Percentiles rank a stretch among this genome's conserved stretches.
Conservation (phyloP, 2,888 invertebrate genomes). For the Ophion ellenae region DNA sequence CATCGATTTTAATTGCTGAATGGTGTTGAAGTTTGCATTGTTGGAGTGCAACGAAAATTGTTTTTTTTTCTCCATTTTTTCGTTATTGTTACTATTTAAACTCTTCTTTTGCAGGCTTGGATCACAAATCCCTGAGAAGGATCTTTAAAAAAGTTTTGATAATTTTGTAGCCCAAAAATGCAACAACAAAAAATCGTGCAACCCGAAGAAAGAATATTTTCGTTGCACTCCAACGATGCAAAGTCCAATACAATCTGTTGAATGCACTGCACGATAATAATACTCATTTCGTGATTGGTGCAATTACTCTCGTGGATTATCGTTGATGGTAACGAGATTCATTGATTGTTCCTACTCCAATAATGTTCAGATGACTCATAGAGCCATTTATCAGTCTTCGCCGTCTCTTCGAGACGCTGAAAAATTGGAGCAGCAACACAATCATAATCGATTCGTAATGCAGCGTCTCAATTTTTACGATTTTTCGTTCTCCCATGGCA, state of each 20-base stretch:
- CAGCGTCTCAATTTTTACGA: not conserved
- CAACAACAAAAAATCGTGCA: too few species aligned
- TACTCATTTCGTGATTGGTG: constrained; percentile 8
- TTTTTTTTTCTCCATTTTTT: not conserved
- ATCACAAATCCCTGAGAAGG: too few species aligned
- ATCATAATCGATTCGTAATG: not conserved
- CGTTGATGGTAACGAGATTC: not conserved
- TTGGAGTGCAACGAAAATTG: too few species aligned
- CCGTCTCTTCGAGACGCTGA: not conserved
- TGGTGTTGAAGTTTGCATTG: too few species aligned
- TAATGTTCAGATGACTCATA: not conserved
- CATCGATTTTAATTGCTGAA: too few species aligned
- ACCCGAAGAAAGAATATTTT: too few species aligned
- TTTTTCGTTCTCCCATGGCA: not conserved
- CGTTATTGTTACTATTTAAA: too few species aligned
- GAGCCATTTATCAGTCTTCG: not conserved
- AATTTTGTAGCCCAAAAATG: too few species aligned
- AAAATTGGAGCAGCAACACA: not conserved
- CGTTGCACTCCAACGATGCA: too few species aligned
- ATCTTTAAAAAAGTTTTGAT: too few species aligned
- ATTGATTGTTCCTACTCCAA: not conserved
- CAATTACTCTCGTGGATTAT: constrained; percentile 33
- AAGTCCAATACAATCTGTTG: constrained; percentile 33
- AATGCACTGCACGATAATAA: constrained; percentile 5
- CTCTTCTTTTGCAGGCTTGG: too few species aligned